These are phyloP conservation scores for Drosophila ananassae DNA, from an alignment of 1,140 invertebrate species.

Conservation along the genomic window DNA sequence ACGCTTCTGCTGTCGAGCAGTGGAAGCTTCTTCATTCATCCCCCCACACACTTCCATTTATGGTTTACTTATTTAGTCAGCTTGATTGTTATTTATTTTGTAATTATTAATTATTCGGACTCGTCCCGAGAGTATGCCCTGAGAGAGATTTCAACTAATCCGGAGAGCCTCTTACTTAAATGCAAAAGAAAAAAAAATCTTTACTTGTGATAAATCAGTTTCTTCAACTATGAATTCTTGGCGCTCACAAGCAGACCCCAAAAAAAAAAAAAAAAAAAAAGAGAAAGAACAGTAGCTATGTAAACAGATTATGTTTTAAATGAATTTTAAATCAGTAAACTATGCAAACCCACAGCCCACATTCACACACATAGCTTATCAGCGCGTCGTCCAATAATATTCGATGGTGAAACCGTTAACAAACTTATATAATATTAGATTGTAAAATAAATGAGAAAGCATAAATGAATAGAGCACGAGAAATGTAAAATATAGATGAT, in stretches of 20 bases:
- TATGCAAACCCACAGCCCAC: not conserved
- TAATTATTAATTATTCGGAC: constrained; percentile 47
- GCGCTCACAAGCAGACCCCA: constrained; percentile 5
- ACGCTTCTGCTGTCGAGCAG: constrained; percentile 16
- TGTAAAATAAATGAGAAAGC: constrained; percentile 57
- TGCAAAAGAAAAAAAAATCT: constrained; percentile 12
- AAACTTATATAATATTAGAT: constrained; percentile 54
- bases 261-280: constrained; percentile 10
- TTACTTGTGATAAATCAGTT: constrained; percentile 54
- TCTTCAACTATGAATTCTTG: constrained; percentile 17
- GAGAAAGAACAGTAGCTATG: constrained; percentile 16
- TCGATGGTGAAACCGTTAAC: constrained; percentile 62
- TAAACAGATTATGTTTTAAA: constrained; percentile 23
- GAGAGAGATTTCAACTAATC: constrained; percentile 13
- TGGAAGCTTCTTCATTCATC: constrained; percentile 29
- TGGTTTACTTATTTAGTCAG: constrained; percentile 62
- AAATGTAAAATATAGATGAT: constrained; percentile 67
- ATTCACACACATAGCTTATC: constrained; percentile 26
- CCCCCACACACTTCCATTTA: constrained; percentile 21
- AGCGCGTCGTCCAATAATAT: constrained; percentile 68
- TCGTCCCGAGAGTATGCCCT: constrained; percentile 17
- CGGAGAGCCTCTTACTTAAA: constrained; percentile 31
- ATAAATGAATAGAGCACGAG: constrained; percentile 18
- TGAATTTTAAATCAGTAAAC: constrained; percentile 41
- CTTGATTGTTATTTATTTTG: constrained; percentile 76